Conservation (phyloP, 2,113 vertebrate genomes). For the Eira barbara region DNA sequence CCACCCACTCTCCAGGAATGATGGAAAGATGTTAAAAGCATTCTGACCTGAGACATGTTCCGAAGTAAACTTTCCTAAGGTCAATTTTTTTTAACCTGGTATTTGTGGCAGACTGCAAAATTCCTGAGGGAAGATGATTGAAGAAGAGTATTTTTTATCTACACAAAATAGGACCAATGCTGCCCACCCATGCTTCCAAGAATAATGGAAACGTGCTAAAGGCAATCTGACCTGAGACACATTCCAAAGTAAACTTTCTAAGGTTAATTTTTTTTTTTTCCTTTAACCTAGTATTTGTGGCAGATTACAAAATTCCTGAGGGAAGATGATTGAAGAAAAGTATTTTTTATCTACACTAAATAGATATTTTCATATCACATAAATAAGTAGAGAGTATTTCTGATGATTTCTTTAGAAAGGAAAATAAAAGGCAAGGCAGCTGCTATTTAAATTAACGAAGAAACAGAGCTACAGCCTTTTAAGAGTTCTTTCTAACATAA, state of each 20-base stretch:
- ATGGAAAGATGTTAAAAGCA: not conserved
- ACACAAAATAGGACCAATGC: not conserved
- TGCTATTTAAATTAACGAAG: conserved; percentile 21
- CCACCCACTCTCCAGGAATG: rapidly evolving
- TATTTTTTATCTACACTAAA: not conserved
- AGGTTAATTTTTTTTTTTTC: not conserved
- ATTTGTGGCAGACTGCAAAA: not conserved
- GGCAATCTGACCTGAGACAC: not conserved
- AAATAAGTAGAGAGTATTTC: not conserved
- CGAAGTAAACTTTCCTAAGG: not conserved
- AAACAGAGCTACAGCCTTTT: not conserved
- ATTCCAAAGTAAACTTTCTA: not conserved
- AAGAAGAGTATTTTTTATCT: not conserved
- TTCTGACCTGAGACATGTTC: not conserved
- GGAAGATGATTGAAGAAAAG: not conserved
- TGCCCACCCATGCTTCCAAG: rapidly evolving
- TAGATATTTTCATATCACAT: not conserved
- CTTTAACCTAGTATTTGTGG: not conserved
- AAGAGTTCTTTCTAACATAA: not conserved
- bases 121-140: not conserved
- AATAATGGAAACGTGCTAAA: not conserved
- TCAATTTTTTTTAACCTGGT: not conserved
- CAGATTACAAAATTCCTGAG: not conserved
- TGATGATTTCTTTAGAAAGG: not conserved
- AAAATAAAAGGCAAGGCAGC: not conserved